Evolutionary conservation across 2,113 vertebrate species (phyloP).

Genomic region (Apus apus): DNA sequence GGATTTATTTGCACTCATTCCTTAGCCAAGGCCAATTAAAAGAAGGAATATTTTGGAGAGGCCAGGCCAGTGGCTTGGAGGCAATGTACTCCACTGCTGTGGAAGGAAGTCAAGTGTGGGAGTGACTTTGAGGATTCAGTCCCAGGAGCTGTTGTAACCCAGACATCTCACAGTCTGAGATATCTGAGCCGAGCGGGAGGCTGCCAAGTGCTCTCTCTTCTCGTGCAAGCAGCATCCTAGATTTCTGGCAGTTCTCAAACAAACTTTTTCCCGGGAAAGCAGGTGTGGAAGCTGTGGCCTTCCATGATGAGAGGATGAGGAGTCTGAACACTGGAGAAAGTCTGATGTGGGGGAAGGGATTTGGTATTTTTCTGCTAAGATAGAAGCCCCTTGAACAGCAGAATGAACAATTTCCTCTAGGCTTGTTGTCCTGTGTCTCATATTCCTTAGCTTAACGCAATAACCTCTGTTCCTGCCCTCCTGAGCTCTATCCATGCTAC

Average conservation of each 20-base stretch:
- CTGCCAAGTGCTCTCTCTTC: slow-evolving; percentile 49
- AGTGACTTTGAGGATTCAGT: slow-evolving; percentile 54
- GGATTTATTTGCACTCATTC: slow-evolving; percentile 58
- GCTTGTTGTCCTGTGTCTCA: neutral
- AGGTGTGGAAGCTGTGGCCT: slow-evolving; percentile 33
- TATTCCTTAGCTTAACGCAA: neutral
- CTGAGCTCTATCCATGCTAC: neutral
- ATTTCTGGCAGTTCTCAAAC: slow-evolving; percentile 43
- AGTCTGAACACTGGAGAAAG: neutral
- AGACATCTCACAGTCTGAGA: slow-evolving; percentile 62
- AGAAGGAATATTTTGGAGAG: slow-evolving; percentile 22
- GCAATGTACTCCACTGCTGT: neutral
- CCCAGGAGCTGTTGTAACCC: slow-evolving; percentile 53
- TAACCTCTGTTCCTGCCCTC: neutral
- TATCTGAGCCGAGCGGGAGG: neutral
- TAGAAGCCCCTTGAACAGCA: neutral
- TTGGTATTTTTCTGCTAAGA: neutral
- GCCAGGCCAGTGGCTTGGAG: slow-evolving; percentile 3
- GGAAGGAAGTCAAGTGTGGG: slow-evolving; percentile 53
- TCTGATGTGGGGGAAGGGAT: neutral
- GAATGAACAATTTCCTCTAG: neutral
- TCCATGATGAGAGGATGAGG: slow-evolving; percentile 9
- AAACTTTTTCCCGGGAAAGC: slow-evolving; percentile 30
- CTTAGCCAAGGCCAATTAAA: slow-evolving; percentile 53
- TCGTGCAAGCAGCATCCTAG: slow-evolving; percentile 36